A percentile compares a stretch with the other conserved stretches of the same genome.
Evolutionary conservation across 2,797 vertebrate species (phyloP).

Genomic region (Hoplostethus mediterraneus): DNA sequence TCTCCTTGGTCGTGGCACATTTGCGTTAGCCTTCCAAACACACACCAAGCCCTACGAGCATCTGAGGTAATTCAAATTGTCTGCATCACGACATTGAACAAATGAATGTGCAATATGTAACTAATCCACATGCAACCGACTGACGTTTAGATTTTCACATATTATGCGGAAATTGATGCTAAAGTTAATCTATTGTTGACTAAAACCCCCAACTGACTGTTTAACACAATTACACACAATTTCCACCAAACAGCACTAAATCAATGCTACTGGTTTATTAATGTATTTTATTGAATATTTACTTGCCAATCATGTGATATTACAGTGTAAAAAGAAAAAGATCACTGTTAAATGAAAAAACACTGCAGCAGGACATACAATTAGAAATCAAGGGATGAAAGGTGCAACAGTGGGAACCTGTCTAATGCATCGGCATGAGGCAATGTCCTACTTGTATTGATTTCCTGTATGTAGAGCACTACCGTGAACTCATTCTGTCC

Average conservation of each 20-base stretch:
- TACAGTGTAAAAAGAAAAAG: neutral
- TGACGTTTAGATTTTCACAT: neutral
- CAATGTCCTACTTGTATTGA: constrained; percentile 60
- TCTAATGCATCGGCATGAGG: constrained; percentile 50
- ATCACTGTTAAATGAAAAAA: neutral
- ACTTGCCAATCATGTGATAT: neutral
- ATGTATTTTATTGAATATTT: neutral
- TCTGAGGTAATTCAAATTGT: constrained; percentile 29
- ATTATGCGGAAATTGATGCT: neutral
- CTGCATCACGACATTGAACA: neutral
- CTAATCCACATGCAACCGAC: neutral
- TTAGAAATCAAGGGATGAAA: neutral
- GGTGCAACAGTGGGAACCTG: constrained; percentile 35
- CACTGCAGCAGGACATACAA: neutral
- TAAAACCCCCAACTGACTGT: neutral
- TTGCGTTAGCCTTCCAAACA: constrained; percentile 21
- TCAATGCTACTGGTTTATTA: neutral
- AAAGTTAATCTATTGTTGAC: neutral
- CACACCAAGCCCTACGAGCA: constrained; percentile 21
- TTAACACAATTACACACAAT: neutral
- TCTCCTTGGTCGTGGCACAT: constrained; percentile 41
- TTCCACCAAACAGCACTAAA: neutral
- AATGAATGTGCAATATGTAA: neutral
- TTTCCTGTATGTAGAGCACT: constrained; percentile 56
- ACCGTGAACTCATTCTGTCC: constrained; percentile 37